A percentile compares a stretch with the other conserved stretches of the same genome.
Conservation (phyloP, 2,797 vertebrate species). For the Lutjanus campechanus region DNA sequence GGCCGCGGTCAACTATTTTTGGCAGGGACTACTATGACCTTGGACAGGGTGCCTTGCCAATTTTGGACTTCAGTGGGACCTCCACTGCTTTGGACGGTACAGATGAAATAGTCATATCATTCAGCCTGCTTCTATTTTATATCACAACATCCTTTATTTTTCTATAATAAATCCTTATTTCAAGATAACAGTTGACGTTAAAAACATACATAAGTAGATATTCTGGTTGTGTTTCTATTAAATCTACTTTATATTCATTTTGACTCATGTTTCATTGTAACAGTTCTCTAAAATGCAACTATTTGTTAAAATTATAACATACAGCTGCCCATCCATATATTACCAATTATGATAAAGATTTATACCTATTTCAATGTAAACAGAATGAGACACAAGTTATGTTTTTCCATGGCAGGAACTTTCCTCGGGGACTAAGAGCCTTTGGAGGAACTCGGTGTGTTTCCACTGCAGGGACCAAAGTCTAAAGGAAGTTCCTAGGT, state of each 20-base stretch:
- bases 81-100: conserved; percentile 60
- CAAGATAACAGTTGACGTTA: conserved; percentile 2
- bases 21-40: conserved; percentile 92
- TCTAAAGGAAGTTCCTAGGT: too few relatives aligned
- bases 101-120: conserved; percentile 30
- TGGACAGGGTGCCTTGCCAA: conserved; percentile 90
- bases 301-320: not conserved
- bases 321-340: not conserved
- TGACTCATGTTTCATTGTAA: conserved; percentile 31
- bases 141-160: not conserved
- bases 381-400: not conserved
- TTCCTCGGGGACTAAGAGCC: too few relatives aligned
- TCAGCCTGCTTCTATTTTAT: conserved; percentile 1
- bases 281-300: not conserved
- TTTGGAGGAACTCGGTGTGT: too few relatives aligned
- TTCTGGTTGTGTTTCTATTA: conserved; percentile 36
- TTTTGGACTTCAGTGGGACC: conserved; percentile 90
- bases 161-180: not conserved
- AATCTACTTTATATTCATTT: conserved; percentile 35
- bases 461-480: too few relatives aligned
- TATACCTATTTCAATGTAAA: conserved; percentile 1
- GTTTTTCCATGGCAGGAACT: too few relatives aligned
- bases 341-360: not conserved
- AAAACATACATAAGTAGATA: not conserved
- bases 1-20: conserved; percentile 92